Evolutionary conservation across 92 coral and sea anemone genomes (phyloP), one percentile per base, ranked within the genome.

Genomic region (Zoanthus gigantus): DNA sequence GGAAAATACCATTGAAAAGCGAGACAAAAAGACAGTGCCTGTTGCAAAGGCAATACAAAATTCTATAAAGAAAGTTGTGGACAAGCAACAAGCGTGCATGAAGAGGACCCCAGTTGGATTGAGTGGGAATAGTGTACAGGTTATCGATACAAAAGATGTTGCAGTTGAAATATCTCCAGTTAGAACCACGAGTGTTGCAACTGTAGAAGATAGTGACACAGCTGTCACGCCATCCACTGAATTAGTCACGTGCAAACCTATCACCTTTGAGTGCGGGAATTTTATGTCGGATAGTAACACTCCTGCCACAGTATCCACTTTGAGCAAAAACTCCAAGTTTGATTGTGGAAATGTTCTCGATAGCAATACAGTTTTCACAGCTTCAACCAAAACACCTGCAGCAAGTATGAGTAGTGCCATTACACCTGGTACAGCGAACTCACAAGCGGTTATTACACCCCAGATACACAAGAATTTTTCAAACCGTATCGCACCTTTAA

Each of bases 11-110:
- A 56, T 66, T 84, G 48, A 28, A 30, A 82, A 67, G 45, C 83
- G 78, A 42, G 53, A 61, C 7, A 72, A 94, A 73, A 56, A 88
- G 54, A 92, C 95, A 56, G 92, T 79, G 72, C 85, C 89, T 18
- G 87, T 90, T n/a, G 73, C 88, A 9, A 88, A 88, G 18, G 89
- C 88, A 58, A 54, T 88, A 76, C 79, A 91, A 87, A 84, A 88
- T 31, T 89, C 79, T 52, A 88, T 87, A 13, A 90, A 89, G 17
- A 83, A 30, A 72, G 84, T 76, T 11, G 54, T 84, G 72, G 95
- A 86, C 9, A 74, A 88, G 58, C 47, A 83, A 6, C 79, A 61
- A n/a, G 65, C n/a, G 28, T 45, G 66, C 17, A 32, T 37, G 53
- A 56, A 76, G 13, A 46, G 48, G 82, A 48, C 18, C 9, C 83